Evolutionary conservation across 2,888 invertebrate genomes (phyloP).

Genomic region (Drosophila picticornis): DNA sequence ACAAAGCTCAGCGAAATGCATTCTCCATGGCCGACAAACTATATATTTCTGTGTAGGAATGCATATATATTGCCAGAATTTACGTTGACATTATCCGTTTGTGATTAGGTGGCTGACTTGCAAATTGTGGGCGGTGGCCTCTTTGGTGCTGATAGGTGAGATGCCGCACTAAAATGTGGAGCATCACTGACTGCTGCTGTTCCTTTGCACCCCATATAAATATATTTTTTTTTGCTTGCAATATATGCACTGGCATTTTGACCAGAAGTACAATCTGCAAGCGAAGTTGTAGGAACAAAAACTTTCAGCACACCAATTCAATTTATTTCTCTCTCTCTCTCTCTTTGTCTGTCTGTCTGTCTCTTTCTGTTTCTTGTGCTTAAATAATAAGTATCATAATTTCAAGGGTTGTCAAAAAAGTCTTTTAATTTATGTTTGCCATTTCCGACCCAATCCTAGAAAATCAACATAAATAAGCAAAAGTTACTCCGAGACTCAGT

Average conservation of each 20-base stretch:
- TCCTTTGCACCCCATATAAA: neutral
- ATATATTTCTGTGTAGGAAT: neutral
- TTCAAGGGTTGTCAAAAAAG: conserved; percentile 80
- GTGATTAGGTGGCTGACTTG: conserved; percentile 79
- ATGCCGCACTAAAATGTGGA: conserved; percentile 37
- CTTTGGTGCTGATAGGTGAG: conserved; percentile 25
- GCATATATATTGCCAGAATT: conserved; percentile 12
- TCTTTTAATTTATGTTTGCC: conserved; percentile 80
- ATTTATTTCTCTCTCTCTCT: conserved; percentile 2
- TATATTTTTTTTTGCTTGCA: conserved; percentile 21
- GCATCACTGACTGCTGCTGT: conserved; percentile 21
- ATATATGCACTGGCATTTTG: conserved; percentile 55
- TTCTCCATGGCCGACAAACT: conserved; percentile 13
- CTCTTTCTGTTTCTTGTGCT: conserved; percentile 44
- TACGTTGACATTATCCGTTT: conserved; percentile 75
- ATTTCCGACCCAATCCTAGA: conserved; percentile 75
- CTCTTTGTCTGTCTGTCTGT: neutral
- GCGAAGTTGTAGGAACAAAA: conserved; percentile 55
- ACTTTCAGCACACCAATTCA: conserved; percentile 46
- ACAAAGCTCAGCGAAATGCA: conserved; percentile 49
- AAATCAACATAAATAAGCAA: conserved; percentile 81
- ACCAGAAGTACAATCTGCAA: conserved; percentile 28
- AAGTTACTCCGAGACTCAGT: conserved; percentile 53
- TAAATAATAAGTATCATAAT: conserved; percentile 81
- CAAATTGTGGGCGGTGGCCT: conserved; percentile 61